A percentile compares a stretch with the other conserved stretches of the same genome.
Evolutionary conservation across 2,797 vertebrate species (phyloP).

Genomic region (Pangasius djambal): DNA sequence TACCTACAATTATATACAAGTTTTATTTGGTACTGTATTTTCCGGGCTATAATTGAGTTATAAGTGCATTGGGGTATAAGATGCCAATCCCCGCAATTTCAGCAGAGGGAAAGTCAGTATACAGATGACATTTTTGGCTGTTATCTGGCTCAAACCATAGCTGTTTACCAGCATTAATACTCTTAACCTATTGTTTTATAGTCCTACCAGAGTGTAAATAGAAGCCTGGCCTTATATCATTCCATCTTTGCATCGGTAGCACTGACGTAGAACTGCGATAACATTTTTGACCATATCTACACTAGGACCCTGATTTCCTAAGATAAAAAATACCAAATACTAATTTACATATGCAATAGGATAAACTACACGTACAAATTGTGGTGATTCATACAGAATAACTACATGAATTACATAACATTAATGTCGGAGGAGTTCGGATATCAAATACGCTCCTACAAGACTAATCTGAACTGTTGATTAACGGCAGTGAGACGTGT

Average conservation of each 20-base stretch:
- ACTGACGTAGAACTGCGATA: not conserved
- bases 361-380: no score
- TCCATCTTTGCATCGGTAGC: not conserved
- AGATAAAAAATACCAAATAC: not conserved
- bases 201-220: not conserved
- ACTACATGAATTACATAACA: not conserved
- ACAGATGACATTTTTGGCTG: not conserved
- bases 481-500: not conserved
- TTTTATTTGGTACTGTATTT: not conserved
- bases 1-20: not conserved
- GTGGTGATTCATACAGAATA: not conserved
- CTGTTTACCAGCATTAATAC: not conserved
- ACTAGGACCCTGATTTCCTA: not conserved
- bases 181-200: not conserved
- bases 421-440: not conserved
- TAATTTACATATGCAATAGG: not conserved
- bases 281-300: not conserved
- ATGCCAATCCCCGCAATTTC: not conserved
- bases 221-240: not conserved
- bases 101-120: not conserved
- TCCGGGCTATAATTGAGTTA: not conserved
- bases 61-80: not conserved
- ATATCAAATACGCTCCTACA: not conserved
- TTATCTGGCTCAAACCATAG: not conserved
- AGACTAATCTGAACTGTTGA: not conserved